phyloP scores from a whole-genome alignment of 2,113 vertebrate species.

The Eupsittula cactorum region DNA sequence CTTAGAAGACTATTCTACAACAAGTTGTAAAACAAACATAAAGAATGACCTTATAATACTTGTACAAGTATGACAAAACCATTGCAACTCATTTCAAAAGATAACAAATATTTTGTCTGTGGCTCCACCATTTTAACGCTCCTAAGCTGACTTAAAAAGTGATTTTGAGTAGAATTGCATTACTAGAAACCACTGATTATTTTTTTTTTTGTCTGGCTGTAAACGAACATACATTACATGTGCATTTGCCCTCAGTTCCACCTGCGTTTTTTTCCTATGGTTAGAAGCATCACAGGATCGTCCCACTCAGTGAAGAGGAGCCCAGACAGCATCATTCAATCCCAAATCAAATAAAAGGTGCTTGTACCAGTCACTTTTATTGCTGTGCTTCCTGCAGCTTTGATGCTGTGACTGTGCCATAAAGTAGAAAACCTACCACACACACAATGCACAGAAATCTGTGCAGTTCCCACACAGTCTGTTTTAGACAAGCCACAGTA shows the following conservation, averaged over 20 bases:
- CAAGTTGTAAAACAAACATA: conserved; percentile 57
- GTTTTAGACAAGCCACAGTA: background rate
- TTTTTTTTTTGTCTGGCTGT: background rate
- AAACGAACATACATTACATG: background rate
- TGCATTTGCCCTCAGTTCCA: background rate
- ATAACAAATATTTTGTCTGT: conserved; percentile 60
- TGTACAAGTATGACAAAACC: conserved; percentile 44
- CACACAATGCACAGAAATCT: background rate
- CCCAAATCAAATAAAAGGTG: background rate
- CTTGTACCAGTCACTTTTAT: background rate
- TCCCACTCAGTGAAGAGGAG: background rate
- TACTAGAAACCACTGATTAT: conserved; percentile 17
- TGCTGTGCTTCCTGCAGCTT: conserved; percentile 8
- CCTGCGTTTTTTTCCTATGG: background rate
- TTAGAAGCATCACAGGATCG: background rate
- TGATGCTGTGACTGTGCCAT: background rate
- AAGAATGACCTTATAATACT: conserved; percentile 56
- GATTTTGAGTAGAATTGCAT: background rate
- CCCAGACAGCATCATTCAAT: background rate
- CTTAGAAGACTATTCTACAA: conserved; percentile 27
- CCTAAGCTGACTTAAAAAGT: background rate
- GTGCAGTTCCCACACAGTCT: background rate
- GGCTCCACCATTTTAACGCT: conserved; percentile 26
- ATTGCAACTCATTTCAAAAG: conserved; percentile 50
- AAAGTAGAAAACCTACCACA: background rate